Conservation (phyloP, 2,113 vertebrate genomes). For the Myotis brandtii region DNA sequence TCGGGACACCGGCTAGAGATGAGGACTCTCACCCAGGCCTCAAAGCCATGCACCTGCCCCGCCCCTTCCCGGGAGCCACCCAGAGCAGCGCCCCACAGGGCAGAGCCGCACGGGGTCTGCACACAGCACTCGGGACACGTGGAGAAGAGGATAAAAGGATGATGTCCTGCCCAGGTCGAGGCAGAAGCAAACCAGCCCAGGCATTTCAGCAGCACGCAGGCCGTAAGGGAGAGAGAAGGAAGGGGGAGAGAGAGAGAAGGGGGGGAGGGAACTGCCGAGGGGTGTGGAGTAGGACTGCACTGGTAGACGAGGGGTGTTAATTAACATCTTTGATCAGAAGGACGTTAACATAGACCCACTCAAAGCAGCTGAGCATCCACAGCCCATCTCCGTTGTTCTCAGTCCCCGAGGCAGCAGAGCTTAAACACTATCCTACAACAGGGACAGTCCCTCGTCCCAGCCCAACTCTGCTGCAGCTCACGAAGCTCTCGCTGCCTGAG, state of each 20-base stretch:
- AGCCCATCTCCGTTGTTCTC: not conserved
- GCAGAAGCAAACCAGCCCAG: not conserved
- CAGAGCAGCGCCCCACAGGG: not conserved
- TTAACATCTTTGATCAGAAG: not conserved
- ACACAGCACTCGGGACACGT: too few relatives aligned
- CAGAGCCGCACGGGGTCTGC: too few relatives aligned
- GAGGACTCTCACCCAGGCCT: not conserved
- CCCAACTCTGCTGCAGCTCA: not conserved
- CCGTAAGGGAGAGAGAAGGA: too few relatives aligned
- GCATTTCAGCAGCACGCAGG: not conserved
- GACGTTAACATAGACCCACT: not conserved
- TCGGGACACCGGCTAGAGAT: not conserved
- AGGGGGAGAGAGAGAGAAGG: too few relatives aligned
- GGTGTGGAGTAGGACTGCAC: accelerated
- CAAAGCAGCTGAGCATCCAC: too few relatives aligned
- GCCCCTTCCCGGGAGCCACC: not conserved
- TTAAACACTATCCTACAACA: not conserved
- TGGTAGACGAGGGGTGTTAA: not conserved
- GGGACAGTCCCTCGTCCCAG: not conserved
- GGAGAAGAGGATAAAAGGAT: too few relatives aligned
- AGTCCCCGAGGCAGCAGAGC: not conserved
- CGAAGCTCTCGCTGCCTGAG: not conserved
- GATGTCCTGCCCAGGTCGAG: accelerated
- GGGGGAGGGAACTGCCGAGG: too few relatives aligned
- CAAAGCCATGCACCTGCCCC: accelerated